phyloP scores from a whole-genome alignment of 2,113 vertebrate genomes.

The Monopterus albus region DNA sequence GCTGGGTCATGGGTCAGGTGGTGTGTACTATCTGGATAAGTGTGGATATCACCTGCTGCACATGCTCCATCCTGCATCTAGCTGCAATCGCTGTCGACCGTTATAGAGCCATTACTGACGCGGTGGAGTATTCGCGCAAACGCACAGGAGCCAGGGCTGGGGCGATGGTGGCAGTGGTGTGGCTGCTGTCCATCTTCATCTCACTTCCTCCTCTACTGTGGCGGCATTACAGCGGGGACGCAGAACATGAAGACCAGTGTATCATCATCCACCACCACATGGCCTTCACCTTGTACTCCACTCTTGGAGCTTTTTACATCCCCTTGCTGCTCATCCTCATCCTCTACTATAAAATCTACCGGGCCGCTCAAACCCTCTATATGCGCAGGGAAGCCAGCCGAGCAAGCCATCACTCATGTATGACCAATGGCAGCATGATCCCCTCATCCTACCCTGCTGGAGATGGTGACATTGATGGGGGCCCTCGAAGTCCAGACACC shows the following conservation, averaged over 20 bases:
- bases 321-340: conserved; percentile 94
- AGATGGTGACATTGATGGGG: conserved; percentile 77
- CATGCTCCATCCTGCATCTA: conserved; percentile 96
- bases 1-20: conserved; percentile 94
- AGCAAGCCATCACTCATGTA: conserved; percentile 85
- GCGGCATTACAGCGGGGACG: conserved; percentile 85
- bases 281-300: conserved; percentile 92
- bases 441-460: conserved; percentile 84
- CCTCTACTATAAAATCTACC: conserved; percentile 99
- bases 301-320: conserved; percentile 97
- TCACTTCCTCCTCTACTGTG: conserved; percentile 94
- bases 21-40: conserved; percentile 95
- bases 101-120: conserved; percentile 94
- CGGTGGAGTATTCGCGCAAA: conserved; percentile 94
- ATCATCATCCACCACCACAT: conserved; percentile 95
- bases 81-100: conserved; percentile 95
- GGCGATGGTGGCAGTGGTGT: conserved; percentile 92
- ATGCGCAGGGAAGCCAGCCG: conserved; percentile 90
- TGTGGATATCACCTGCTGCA: conserved; percentile 96
- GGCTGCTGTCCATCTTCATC: conserved; percentile 94
- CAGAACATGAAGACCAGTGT: conserved; percentile 88
- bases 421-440: conserved; percentile 90
- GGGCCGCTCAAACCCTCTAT: conserved; percentile 93
- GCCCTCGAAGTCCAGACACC: conserved; percentile 81
- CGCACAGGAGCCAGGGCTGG: conserved; percentile 91